These are phyloP conservation scores for Dicrurus megarhynchus DNA, from an alignment of 2,113 vertebrate genomes.

Conservation along the genomic window DNA sequence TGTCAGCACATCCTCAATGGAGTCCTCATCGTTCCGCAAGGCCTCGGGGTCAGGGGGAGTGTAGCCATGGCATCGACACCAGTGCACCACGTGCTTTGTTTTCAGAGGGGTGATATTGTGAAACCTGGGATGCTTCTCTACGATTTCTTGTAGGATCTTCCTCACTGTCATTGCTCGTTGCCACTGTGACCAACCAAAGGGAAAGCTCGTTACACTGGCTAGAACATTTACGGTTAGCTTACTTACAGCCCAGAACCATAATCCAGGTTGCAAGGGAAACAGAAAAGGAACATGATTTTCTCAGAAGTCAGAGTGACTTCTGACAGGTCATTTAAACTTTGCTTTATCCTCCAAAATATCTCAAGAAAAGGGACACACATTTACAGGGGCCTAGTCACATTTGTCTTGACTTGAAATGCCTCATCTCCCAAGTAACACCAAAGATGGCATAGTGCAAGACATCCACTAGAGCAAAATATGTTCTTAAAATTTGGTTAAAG, in stretches of 20 bases:
- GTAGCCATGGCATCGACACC: conserved; percentile 94
- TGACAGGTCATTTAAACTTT: not conserved
- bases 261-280: not conserved
- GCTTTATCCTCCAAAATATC: not conserved
- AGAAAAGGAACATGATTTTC: not conserved
- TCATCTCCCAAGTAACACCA: not conserved
- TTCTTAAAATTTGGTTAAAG: not conserved
- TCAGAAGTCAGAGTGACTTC: not conserved
- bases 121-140: conserved; percentile 87
- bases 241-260: not conserved
- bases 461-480: not conserved
- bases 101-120: conserved; percentile 84
- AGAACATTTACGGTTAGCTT: not conserved
- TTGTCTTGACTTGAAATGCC: not conserved
- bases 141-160: conserved; percentile 87
- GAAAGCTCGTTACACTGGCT: not conserved
- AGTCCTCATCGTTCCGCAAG: conserved; percentile 80
- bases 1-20: conserved; percentile 93
- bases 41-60: conserved; percentile 91
- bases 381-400: not conserved
- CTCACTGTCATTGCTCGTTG: conserved; percentile 91
- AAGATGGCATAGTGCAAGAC: not conserved
- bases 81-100: conserved; percentile 91
- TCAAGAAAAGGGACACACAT: not conserved
- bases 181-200: conserved; percentile 77